Percentiles rank a stretch among this genome's conserved stretches.
Conservation (phyloP, 2,113 vertebrate genomes). For the Ginglymostoma cirratum region DNA sequence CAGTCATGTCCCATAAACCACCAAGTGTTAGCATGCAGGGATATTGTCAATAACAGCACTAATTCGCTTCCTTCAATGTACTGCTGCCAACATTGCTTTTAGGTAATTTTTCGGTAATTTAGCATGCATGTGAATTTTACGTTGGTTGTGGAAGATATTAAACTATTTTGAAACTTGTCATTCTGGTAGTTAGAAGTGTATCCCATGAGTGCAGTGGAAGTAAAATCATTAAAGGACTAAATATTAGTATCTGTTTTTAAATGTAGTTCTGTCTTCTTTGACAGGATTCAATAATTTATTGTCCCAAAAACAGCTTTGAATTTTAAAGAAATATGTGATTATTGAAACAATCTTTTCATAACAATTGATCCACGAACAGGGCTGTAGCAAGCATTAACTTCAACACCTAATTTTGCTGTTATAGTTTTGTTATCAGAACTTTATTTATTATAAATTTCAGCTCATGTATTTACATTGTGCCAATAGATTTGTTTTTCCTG, state of each 20-base stretch:
- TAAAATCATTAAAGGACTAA: not conserved
- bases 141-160: not conserved
- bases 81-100: not conserved
- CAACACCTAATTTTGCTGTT: not conserved
- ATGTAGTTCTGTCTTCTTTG: not conserved
- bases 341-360: not conserved
- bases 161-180: not conserved
- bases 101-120: not conserved
- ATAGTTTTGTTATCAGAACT: not conserved
- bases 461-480: too few relatives aligned
- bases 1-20: not conserved
- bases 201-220: not conserved
- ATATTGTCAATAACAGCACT: not conserved
- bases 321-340: not conserved
- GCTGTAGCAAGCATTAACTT: not conserved
- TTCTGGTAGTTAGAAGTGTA: not conserved
- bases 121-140: not conserved
- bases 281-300: not conserved
- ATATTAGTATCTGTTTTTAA: not conserved
- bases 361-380: not conserved
- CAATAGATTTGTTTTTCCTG: too few relatives aligned
- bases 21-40: not conserved
- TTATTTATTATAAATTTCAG: too few relatives aligned
- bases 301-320: not conserved
- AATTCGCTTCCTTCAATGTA: not conserved